These are phyloP conservation scores for Epizoanthus fatuus DNA, from an alignment of 92 coral and sea anemone species.

Conservation along the genomic window DNA sequence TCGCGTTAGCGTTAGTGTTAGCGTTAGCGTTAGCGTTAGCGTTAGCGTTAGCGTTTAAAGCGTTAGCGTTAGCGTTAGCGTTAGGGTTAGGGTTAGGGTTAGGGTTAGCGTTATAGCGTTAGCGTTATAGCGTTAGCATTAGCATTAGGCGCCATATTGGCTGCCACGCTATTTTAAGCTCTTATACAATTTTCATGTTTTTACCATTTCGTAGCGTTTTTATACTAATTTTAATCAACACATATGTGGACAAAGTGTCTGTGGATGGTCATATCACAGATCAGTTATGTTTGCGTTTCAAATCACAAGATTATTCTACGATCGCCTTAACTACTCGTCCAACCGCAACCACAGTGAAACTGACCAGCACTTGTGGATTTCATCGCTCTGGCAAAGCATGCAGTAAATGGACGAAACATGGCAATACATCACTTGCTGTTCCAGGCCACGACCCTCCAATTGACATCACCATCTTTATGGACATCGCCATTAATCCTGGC, in stretches of 20 bases:
- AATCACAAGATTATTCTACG: constrained; percentile 30
- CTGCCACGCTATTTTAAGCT: background rate
- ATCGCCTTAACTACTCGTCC: constrained; percentile 26
- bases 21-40: no score
- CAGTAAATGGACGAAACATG: constrained; percentile 32
- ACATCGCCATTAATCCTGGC: constrained; percentile 26
- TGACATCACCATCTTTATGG: constrained; percentile 23
- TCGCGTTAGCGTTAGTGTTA: no score
- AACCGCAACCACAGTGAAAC: constrained; percentile 30
- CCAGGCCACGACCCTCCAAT: constrained; percentile 26
- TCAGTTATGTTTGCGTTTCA: constrained; percentile 18
- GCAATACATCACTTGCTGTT: constrained; percentile 16
- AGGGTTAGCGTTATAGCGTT: no score
- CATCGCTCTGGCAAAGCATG: constrained; percentile 19
- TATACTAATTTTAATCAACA: constrained; percentile 18
- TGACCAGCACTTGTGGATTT: constrained; percentile 28
- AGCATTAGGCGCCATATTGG: no score
- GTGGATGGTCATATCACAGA: constrained; percentile 21
- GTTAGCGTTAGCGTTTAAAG: no score
- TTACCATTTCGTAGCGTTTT: constrained; percentile 10
- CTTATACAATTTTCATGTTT: background rate
- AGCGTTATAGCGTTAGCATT: no score
- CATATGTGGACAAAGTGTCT: constrained; percentile 25
- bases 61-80: no score
- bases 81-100: no score